These are phyloP conservation scores for Xenopus laevis DNA, from an alignment of 2,113 vertebrate genomes.

Conservation along the genomic window DNA sequence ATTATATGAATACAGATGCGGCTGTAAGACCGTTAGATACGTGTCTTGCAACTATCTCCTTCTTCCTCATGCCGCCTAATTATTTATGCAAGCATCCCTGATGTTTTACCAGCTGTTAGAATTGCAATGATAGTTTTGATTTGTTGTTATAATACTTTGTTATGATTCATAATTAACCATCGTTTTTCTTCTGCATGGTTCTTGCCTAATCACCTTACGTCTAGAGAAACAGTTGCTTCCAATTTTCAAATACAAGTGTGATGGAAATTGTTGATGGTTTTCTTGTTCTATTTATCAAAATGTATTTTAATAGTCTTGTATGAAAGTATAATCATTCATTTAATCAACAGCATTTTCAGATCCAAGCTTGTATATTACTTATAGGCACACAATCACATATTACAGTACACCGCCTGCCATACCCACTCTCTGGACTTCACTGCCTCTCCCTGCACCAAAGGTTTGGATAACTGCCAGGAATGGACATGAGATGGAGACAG, in stretches of 20 bases:
- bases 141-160: conserved; percentile 28
- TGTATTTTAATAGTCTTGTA: too few species aligned
- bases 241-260: background rate
- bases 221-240: background rate
- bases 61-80: conserved; percentile 29
- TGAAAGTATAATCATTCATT: too few species aligned
- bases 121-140: conserved; percentile 40
- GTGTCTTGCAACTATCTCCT: conserved; percentile 23
- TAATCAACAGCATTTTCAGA: too few species aligned
- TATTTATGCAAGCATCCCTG: conserved; percentile 42
- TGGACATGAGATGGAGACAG: too few species aligned
- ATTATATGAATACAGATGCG: conserved; percentile 30
- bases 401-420: too few species aligned
- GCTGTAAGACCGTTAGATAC: conserved; percentile 13
- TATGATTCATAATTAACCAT: conserved; percentile 36
- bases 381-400: too few species aligned
- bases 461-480: too few species aligned
- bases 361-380: too few species aligned
- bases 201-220: conserved; percentile 12
- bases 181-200: conserved; percentile 7
- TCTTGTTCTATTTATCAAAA: too few species aligned
- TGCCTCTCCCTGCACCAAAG: too few species aligned
- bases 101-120: conserved; percentile 40
- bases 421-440: too few species aligned
- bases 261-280: too few species aligned